Conservation (phyloP, 1,140 invertebrate genomes). For the Caenorhabditis elegans region WBcel235 BX284602.5:8892501-8893000, state of each 20-base stretch:
- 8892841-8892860: neutral
- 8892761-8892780: neutral
- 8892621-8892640: neutral
- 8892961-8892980: slow-evolving; percentile 6
- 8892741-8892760: neutral
- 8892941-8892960: neutral
- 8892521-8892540: neutral
- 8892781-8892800: neutral
- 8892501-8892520: neutral
- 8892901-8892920: neutral
- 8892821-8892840: neutral
- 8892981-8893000: neutral
- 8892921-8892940: slow-evolving; percentile 26
- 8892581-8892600: slow-evolving; percentile 14
- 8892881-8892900: neutral
- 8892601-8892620: neutral
- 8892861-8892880: neutral
- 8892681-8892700: neutral
- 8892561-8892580: neutral
- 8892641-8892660: neutral
- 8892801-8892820: neutral
- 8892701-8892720: neutral
- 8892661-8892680: neutral
- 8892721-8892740: neutral
- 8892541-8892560: neutral